Conservation (phyloP, 1,140 invertebrate species). For the Drosophila nigromelanica region DNA sequence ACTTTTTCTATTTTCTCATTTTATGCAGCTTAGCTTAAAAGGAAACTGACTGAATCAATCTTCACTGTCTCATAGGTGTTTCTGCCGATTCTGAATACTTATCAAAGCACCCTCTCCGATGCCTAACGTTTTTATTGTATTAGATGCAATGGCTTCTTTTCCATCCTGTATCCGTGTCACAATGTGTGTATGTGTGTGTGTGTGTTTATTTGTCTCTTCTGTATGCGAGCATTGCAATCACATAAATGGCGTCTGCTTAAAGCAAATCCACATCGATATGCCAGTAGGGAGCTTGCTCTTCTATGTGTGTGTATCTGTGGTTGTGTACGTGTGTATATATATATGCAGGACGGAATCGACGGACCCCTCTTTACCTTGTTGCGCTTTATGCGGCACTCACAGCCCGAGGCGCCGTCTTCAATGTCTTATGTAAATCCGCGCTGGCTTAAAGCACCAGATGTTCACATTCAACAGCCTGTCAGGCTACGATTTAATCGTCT, state of each 20-base stretch:
- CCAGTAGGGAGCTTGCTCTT: not conserved
- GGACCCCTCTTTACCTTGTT: constrained; percentile 30
- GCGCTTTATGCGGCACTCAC: constrained; percentile 18
- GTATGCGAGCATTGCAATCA: constrained; percentile 43
- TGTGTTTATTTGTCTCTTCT: constrained; percentile 16
- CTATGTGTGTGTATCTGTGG: not conserved
- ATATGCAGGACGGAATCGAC: not conserved
- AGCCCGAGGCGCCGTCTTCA: constrained; percentile 8
- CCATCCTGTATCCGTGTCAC: not conserved
- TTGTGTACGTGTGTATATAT: not conserved
- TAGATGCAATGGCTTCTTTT: constrained; percentile 9
- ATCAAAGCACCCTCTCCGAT: not conserved
- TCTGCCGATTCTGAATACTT: constrained; percentile 2
- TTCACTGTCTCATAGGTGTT: not conserved
- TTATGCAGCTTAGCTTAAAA: not conserved
- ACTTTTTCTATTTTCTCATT: not conserved
- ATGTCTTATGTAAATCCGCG: constrained; percentile 46
- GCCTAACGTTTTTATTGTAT: constrained; percentile 19
- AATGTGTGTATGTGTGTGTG: not conserved
- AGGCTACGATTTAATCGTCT: not conserved
- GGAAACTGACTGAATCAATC: not conserved
- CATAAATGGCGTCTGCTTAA: constrained; percentile 40
- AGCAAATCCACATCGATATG: constrained; percentile 33
- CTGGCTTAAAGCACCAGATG: constrained; percentile 36
- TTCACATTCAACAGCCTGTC: constrained; percentile 30